Evolutionary conservation across 1,140 invertebrate species (phyloP).

Genomic region (Copidosoma floridanum): DNA sequence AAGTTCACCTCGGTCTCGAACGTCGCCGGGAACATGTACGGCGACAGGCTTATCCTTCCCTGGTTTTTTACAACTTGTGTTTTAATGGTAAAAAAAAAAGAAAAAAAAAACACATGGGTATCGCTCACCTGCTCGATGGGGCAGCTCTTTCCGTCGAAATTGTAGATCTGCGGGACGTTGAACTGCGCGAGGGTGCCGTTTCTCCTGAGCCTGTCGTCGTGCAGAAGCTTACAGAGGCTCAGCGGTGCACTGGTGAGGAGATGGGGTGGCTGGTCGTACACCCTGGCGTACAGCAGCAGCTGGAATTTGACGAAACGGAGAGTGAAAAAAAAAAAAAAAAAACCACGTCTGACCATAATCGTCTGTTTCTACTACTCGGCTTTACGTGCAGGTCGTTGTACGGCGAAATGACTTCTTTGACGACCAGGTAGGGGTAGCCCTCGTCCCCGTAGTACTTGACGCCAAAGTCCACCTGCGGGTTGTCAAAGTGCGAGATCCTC

Average conservation of each 20-base stretch:
- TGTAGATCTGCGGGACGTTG: slow-evolving; percentile 1
- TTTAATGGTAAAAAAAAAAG: too few relatives aligned
- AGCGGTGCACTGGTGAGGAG: background rate
- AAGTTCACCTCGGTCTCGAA: background rate
- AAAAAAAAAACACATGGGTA: too few relatives aligned
- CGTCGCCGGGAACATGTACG: slow-evolving; percentile 1
- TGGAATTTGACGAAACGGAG: background rate
- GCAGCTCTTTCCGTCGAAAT: background rate
- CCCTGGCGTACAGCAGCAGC: slow-evolving; percentile 2
- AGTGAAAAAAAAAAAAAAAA: too few relatives aligned
- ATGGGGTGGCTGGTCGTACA: background rate
- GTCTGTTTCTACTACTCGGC: background rate
- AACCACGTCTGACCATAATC: background rate
- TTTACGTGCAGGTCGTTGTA: slow-evolving; percentile 11
- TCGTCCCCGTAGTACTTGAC: slow-evolving; percentile 2
- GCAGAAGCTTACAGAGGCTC: slow-evolving; percentile 1
- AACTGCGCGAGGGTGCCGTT: background rate
- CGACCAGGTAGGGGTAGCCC: background rate
- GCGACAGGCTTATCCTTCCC: background rate
- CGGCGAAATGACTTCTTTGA: background rate
- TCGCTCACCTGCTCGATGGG: background rate
- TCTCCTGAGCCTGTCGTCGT: background rate
- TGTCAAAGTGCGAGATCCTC: slow-evolving; percentile 1
- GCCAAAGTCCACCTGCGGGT: slow-evolving; percentile 1
- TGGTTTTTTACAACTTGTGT: background rate